Conservation (phyloP, 2,113 vertebrate species). For the rat (Rattus norvegicus) region DNA sequence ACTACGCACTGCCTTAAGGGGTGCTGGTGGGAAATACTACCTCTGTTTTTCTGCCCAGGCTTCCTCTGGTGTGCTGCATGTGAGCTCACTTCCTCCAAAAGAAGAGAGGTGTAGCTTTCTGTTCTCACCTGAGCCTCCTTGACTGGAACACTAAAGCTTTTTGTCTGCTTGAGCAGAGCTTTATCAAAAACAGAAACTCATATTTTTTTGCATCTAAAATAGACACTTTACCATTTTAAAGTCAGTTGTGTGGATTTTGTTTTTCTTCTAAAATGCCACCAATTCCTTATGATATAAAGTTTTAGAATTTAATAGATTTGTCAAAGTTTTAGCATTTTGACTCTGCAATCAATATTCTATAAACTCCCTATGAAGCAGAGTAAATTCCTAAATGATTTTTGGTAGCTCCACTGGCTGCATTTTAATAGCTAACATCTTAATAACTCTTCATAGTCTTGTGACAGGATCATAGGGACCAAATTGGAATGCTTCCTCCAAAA, state of each 20-base stretch:
- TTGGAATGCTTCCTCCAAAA: conserved; percentile 52
- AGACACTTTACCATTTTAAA: conserved; percentile 15
- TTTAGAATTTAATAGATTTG: conserved; percentile 28
- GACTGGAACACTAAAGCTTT: not conserved
- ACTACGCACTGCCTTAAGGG: not conserved
- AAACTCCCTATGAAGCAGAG: not conserved
- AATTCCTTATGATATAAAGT: conserved; percentile 10
- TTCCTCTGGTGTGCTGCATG: not conserved
- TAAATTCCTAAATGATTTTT: conserved; percentile 47
- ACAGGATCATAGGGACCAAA: not conserved
- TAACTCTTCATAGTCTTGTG: conserved; percentile 12
- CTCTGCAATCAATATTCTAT: not conserved
- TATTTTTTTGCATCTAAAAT: conserved; percentile 26
- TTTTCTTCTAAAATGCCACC: conserved; percentile 9
- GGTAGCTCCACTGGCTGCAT: not conserved
- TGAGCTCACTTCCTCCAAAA: not conserved
- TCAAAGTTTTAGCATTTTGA: conserved; percentile 42
- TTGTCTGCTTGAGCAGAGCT: conserved; percentile 23
- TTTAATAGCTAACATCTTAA: conserved; percentile 10
- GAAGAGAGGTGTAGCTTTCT: not conserved
- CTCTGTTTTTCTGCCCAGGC: not conserved
- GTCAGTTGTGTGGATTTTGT: not conserved
- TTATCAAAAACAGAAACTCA: conserved; percentile 15
- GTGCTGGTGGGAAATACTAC: not conserved
- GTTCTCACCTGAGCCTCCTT: not conserved